These are phyloP conservation scores for Dendroctonus valens DNA, from an alignment of 1,140 invertebrate genomes.

Conservation along the genomic window DNA sequence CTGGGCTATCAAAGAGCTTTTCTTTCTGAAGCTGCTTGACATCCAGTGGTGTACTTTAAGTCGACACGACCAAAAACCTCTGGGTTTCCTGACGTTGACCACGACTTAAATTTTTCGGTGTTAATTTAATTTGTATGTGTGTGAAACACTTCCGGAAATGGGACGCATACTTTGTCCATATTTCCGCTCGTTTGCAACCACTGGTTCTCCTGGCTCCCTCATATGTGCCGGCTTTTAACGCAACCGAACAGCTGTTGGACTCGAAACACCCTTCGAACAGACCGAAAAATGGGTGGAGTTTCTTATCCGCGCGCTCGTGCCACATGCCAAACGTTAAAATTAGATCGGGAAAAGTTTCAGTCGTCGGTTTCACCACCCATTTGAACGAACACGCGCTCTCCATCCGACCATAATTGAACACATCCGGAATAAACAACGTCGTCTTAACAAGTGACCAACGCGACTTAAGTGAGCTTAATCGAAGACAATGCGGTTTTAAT, in stretches of 20 bases:
- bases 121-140: not conserved
- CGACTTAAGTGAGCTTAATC: conserved; percentile 3
- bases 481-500: conserved; percentile 6
- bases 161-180: conserved; percentile 1
- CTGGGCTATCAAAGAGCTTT: no score
- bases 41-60: no score
- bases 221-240: conserved; percentile 34
- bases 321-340: conserved; percentile 44
- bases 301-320: conserved; percentile 41
- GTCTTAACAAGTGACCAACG: conserved; percentile 4
- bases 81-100: no score
- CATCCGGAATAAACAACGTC: conserved; percentile 29
- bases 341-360: conserved; percentile 37
- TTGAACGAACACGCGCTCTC: conserved; percentile 35
- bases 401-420: conserved; percentile 29
- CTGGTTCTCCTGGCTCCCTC: conserved; percentile 28
- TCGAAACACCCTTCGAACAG: conserved; percentile 41
- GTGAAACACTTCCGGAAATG: not conserved
- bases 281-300: conserved; percentile 40
- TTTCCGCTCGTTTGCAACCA: not conserved
- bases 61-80: not conserved
- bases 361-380: conserved; percentile 32
- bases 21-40: no score
- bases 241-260: conserved; percentile 38
- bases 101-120: no score